phyloP scores from a whole-genome alignment of 1,140 invertebrate genomes.

The Pantala flavescens region DNA sequence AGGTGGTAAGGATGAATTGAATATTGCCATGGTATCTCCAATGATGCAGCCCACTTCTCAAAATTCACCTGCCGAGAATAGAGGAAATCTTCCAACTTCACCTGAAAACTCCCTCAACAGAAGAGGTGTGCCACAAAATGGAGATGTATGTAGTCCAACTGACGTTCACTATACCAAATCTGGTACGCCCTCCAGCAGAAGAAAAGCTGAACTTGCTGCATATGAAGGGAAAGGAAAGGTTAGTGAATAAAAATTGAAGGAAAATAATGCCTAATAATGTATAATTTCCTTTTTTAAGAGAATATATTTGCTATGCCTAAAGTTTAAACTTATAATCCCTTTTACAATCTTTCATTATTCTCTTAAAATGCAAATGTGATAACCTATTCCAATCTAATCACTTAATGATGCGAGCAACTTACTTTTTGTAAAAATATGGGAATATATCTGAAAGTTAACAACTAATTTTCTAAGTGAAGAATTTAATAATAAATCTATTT shows the following conservation, averaged over 20 bases:
- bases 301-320: no score
- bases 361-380: no score
- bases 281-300: no score
- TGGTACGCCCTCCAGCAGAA: background rate
- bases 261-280: no score
- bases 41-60: slow-evolving; percentile 41
- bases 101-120: background rate
- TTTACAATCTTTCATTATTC: no score
- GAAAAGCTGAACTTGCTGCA: background rate
- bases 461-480: no score
- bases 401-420: no score
- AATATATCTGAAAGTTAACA: no score
- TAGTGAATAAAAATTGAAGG: background rate
- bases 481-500: no score
- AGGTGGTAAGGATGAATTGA: slow-evolving; percentile 34
- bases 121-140: background rate
- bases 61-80: background rate
- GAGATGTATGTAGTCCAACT: background rate
- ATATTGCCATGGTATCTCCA: slow-evolving; percentile 61
- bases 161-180: background rate
- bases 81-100: background rate
- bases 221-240: background rate
- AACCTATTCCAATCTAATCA: no score
- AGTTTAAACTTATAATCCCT: no score
- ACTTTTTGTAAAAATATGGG: no score